Conservation (phyloP, 1,140 invertebrate species). For the Philaenus spumarius region DNA sequence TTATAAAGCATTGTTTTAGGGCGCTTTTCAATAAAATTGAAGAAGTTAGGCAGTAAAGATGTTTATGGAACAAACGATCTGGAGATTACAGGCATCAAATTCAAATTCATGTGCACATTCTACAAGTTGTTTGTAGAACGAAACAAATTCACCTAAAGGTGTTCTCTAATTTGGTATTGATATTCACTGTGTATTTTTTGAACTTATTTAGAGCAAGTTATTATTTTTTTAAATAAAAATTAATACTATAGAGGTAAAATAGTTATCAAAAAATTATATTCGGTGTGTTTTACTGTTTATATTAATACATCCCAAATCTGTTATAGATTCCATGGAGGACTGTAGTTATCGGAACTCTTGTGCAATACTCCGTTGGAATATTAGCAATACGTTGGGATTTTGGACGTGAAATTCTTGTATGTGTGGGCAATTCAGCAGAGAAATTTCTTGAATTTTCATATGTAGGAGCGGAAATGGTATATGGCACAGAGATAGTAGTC, state of each 20-base stretch:
- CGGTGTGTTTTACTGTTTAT: slow-evolving; percentile 1
- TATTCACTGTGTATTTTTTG: slow-evolving; percentile 12
- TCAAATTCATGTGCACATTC: too few relatives aligned
- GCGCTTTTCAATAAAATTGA: too few relatives aligned
- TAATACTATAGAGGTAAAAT: too few relatives aligned
- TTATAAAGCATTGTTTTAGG: too few relatives aligned
- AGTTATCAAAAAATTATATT: slow-evolving; percentile 2
- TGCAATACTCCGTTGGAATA: slow-evolving; percentile 84
- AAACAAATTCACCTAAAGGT: too few relatives aligned
- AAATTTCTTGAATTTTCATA: slow-evolving; percentile 73
- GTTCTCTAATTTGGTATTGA: too few relatives aligned
- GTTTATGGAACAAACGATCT: too few relatives aligned
- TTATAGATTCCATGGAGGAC: slow-evolving; percentile 64
- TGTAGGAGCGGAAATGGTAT: slow-evolving; percentile 77
- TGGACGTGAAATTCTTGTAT: slow-evolving; percentile 70
- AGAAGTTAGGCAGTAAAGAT: too few relatives aligned
- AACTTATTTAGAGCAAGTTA: too few relatives aligned
- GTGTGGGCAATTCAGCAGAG: slow-evolving; percentile 69
- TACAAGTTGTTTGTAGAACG: too few relatives aligned
- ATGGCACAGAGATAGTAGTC: slow-evolving; percentile 60
- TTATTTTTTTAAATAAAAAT: slow-evolving; percentile 8
- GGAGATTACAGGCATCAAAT: too few relatives aligned
- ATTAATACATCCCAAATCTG: too few relatives aligned
- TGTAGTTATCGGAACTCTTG: slow-evolving; percentile 67
- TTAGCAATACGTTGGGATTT: slow-evolving; percentile 76